Base-by-base conservation (phyloP, 2,797 vertebrate species). In the Cyprinella venusta region DNA sequence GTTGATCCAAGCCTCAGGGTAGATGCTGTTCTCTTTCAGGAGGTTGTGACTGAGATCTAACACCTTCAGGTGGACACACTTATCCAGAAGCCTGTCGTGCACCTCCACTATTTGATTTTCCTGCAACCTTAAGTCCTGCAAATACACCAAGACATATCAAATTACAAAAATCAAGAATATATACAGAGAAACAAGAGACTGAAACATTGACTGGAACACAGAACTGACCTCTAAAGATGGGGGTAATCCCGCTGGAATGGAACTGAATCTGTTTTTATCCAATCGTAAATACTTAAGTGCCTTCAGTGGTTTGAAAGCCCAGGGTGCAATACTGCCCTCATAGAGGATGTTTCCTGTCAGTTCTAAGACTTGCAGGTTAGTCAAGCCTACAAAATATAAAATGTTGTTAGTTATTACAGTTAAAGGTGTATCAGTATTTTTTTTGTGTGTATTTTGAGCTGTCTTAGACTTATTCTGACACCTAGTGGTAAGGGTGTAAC, bases 21-120 rank as follows among this genome's bases (percentile, higher is more conserved):
- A 85, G 5, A 96, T 92, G 81, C 54, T 42, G 86, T 92, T 90
- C 74, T 97, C 94, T 61, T 92, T 91, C 71, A 97, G 90, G 30
- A 84, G 79, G 90, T 95, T 96, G 88, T 94, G 94, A 87, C 94
- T 96, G 80, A 96, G 91, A 72, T 94, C 90, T 79, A 96, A 87
- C n/a, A 88, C 74, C 19, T 81, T 91, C 67, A 97, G 87, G 79
- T 92, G 91, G 40, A 80, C 65, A 24, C 91, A 93, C 80, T 85
- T 87, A 71, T 88, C 95, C 83, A 96, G 88, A 0, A 89, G 45
- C 2, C 90, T 91, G 21, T 93, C 93, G 7, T 83, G 80, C 50
- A 96, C 77, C 54, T 93, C 91, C 83, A 94, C 92, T 2, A 96
- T 91, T 77, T 86, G 79, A 76, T 94, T 96, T 68, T 87, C 79